Evolutionary conservation across 2,113 vertebrate genomes (phyloP), one percentile per base, ranked within the genome.

Genomic region (Crypturellus undulatus): DNA sequence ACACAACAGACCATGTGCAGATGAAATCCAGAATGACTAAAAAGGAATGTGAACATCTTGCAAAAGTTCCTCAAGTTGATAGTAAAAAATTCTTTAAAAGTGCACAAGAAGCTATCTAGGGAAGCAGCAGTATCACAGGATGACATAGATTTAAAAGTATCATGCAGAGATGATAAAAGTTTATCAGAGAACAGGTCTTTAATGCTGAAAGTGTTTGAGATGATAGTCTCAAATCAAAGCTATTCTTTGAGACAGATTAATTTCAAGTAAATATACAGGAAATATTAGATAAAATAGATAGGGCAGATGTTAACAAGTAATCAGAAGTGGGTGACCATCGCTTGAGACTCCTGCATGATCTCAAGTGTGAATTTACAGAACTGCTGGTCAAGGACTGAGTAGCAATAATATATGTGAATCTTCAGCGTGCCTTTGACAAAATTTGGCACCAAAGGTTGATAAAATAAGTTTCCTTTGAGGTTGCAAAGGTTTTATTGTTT

Each of bases 241-340:
- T 92, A 25, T 43, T 91, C 12, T 62, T 92, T 64, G 12, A 95
- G 32, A 12, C 14, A 67, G 22, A 72, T 30, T 72, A 62, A 85
- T 69, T 87, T 87, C 84, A 87, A 38, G 4, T 72, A 90, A 87
- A 76, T 84, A 72, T 65, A 52, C 79, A 92, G 28, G 19, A 82
- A 90, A 49, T 10, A 45, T 16, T 34, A 89, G 9, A 54, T 59
- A 70, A 91, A 77, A 75, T 7, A 89, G 42, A 9, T 38, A 45
- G 64, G 65, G 32, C 47, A 89, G 52, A 49, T 1, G 1, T 76
- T 87, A 34, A 7, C 42, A 79, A 54, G 11, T n/a, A 40, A 92
- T 9, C 42, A 40, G 0, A 2, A 84, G 32, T 34, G 21, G 10
- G 16, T 81, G 47, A 43, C 15, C 36, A 72, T 84, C 16, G 38